Evolutionary conservation across 2,113 vertebrate genomes (phyloP).

Genomic region (western clawed frog (Xenopus tropicalis)): DNA sequence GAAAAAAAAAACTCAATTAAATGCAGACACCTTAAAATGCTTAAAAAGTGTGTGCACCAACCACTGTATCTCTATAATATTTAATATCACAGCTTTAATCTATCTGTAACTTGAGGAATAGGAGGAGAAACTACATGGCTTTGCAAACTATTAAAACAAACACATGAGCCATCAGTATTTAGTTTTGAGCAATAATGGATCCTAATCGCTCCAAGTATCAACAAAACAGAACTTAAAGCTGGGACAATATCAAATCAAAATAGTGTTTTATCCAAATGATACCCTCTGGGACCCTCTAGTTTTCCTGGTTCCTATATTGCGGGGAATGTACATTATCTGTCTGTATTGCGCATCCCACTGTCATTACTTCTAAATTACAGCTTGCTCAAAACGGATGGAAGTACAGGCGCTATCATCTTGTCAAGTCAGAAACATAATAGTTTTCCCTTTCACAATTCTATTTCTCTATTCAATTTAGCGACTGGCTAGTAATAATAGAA

Average conservation of each 20-base stretch:
- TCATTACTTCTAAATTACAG: slow-evolving; percentile 78
- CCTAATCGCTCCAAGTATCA: slow-evolving; percentile 54
- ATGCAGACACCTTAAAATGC: too few relatives aligned
- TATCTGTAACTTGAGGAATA: too few relatives aligned
- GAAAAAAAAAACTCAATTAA: too few relatives aligned
- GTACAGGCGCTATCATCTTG: slow-evolving; percentile 73
- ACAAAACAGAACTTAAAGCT: slow-evolving; percentile 35
- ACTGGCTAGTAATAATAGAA: slow-evolving; percentile 71
- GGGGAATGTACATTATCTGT: slow-evolving; percentile 67
- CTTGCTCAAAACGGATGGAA: slow-evolving; percentile 67
- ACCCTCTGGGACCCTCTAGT: slow-evolving; percentile 54
- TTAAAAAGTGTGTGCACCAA: too few relatives aligned
- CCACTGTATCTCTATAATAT: too few relatives aligned
- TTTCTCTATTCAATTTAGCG: slow-evolving; percentile 74
- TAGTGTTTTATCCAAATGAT: slow-evolving; percentile 64
- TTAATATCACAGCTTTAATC: too few relatives aligned
- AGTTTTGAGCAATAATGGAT: slow-evolving; percentile 51
- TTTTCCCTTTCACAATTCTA: slow-evolving; percentile 73
- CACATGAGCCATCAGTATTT: slow-evolving; percentile 22
- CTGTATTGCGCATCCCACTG: slow-evolving; percentile 58
- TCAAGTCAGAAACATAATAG: slow-evolving; percentile 75
- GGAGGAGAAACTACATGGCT: too few relatives aligned
- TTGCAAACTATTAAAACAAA: too few relatives aligned
- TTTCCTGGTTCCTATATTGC: slow-evolving; percentile 70
- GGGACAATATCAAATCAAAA: slow-evolving; percentile 63